phyloP scores from a whole-genome alignment of 64 coral and sea anemone genomes.

The Hydrozoanthus tunicans region DNA sequence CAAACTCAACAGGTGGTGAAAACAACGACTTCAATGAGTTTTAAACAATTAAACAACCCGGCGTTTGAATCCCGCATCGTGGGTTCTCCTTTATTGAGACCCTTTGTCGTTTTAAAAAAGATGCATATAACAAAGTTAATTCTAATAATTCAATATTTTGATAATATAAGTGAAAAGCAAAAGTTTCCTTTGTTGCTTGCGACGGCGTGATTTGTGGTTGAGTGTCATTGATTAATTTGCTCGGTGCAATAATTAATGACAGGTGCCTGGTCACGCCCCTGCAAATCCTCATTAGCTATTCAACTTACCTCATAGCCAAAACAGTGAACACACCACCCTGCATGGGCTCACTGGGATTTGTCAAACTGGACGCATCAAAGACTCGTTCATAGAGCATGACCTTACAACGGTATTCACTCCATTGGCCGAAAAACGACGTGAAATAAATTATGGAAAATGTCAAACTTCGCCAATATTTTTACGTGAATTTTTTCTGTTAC shows the following conservation, averaged over 20 bases:
- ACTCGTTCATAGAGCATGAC: constrained; percentile 12
- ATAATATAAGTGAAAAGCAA: no score
- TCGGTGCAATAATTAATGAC: neutral
- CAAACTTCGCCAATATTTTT: neutral
- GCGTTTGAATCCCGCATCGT: no score
- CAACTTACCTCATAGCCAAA: constrained; percentile 41
- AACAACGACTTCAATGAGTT: no score
- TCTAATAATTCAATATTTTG: no score
- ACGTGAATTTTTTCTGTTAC: neutral
- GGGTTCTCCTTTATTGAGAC: no score
- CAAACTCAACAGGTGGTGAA: no score
- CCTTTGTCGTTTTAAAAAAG: no score
- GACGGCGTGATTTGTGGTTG: no score
- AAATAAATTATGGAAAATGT: constrained; percentile 32
- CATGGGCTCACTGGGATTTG: neutral
- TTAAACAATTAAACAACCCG: no score
- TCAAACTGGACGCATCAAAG: neutral
- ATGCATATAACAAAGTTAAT: no score
- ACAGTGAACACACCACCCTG: neutral
- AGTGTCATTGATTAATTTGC: neutral
- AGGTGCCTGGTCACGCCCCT: constrained; percentile 22
- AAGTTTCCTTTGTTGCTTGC: no score
- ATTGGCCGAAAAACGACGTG: constrained; percentile 15
- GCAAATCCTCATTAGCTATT: constrained; percentile 25
- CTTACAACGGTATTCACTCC: neutral